Evolutionary conservation across 1,140 invertebrate species (phyloP).

Genomic region (Hetaerina americana): DNA sequence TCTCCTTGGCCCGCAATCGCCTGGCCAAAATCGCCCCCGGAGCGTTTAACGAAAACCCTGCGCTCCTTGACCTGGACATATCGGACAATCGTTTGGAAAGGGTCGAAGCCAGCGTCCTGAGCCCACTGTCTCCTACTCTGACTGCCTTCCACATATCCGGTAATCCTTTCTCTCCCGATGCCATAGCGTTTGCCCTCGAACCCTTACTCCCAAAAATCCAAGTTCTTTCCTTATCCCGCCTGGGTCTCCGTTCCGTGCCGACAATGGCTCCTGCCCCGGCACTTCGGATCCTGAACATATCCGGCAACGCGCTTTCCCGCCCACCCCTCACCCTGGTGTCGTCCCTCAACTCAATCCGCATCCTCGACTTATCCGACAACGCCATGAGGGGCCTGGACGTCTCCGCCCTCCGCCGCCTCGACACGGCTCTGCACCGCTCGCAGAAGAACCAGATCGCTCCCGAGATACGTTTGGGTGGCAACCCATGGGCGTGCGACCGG

Average conservation of each 20-base stretch:
- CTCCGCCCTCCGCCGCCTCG: neutral
- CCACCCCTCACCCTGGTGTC: conserved; percentile 38
- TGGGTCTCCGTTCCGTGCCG: neutral
- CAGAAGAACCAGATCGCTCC: conserved; percentile 18
- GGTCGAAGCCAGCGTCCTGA: conserved; percentile 43
- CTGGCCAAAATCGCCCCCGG: conserved; percentile 53
- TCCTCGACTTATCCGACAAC: conserved; percentile 47
- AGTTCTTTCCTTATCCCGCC: neutral
- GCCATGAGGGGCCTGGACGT: conserved; percentile 42
- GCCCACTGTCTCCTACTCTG: conserved; percentile 43
- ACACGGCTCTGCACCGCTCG: neutral
- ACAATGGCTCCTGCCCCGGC: neutral
- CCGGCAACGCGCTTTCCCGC: conserved; percentile 41
- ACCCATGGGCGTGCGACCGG: conserved; percentile 53
- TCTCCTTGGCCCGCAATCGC: conserved; percentile 53
- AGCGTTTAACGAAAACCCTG: conserved; percentile 52
- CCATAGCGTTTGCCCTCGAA: neutral
- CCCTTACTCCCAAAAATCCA: neutral
- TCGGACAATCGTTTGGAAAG: conserved; percentile 57
- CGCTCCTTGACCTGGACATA: conserved; percentile 49
- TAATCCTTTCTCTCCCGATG: neutral
- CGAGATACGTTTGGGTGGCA: conserved; percentile 39
- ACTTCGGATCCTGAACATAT: conserved; percentile 41
- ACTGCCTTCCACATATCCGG: neutral
- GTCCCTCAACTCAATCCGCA: conserved; percentile 34